Conservation (phyloP, 2,888 invertebrate genomes). For the Argyra leucocephala region DNA sequence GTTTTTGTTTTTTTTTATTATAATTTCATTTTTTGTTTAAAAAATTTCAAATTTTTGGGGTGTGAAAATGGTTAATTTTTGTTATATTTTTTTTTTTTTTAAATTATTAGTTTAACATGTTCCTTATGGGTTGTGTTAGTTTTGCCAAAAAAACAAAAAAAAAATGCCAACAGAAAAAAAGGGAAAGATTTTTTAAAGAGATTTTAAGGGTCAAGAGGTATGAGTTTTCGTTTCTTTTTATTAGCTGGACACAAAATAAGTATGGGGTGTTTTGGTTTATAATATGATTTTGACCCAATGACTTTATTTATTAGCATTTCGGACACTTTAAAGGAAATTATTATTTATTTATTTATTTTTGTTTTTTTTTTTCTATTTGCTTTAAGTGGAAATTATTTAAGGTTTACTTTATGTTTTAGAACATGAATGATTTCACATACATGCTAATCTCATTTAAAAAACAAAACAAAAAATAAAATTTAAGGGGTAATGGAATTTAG, state of each 20-base stretch:
- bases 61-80: background rate
- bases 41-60: background rate
- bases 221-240: too few relatives aligned
- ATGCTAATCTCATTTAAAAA: too few relatives aligned
- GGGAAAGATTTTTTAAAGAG: too few relatives aligned
- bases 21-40: background rate
- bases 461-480: too few relatives aligned
- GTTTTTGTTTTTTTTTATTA: background rate
- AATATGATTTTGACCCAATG: background rate
- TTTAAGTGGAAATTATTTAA: background rate
- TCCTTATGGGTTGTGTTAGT: background rate
- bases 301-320: slow-evolving; percentile 5
- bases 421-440: too few relatives aligned
- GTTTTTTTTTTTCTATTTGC: background rate
- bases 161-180: too few relatives aligned
- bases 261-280: background rate
- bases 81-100: background rate
- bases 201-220: background rate
- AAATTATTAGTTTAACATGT: background rate
- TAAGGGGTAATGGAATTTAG: too few relatives aligned
- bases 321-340: background rate
- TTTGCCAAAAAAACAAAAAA: too few relatives aligned
- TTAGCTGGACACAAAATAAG: background rate
- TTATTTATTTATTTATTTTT: too few relatives aligned
- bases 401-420: too few relatives aligned